phyloP scores from a whole-genome alignment of 2,888 invertebrate species.

The Pardosa pseudoannulata region DNA sequence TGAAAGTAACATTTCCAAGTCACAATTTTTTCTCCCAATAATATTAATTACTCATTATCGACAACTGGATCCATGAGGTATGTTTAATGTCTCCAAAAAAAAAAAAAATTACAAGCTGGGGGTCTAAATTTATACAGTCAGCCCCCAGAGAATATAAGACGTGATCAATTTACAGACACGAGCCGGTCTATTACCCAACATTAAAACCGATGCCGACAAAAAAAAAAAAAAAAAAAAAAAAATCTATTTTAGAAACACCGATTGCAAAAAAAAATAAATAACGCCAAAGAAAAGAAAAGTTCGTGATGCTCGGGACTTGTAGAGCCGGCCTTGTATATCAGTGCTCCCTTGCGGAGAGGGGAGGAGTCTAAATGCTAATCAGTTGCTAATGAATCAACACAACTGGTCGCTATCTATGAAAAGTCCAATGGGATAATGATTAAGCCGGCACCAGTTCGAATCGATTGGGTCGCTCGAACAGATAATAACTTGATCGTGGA shows the following conservation, averaged over 20 bases:
- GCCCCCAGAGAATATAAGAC: background rate
- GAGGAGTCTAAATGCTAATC: slow-evolving; percentile 6
- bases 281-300: background rate
- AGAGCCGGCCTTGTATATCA: slow-evolving; percentile 1
- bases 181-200: background rate
- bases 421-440: slow-evolving; percentile 1
- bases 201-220: background rate
- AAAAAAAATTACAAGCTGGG: background rate
- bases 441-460: background rate
- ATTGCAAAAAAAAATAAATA: background rate
- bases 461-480: slow-evolving; percentile 1
- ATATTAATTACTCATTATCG: background rate
- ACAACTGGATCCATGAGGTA: background rate
- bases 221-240: background rate
- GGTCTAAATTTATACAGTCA: background rate
- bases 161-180: background rate
- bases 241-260: background rate
- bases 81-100: background rate
- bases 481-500: slow-evolving; percentile 9
- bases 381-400: slow-evolving; percentile 6
- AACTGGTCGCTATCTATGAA: background rate
- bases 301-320: background rate
- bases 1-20: too few species aligned
- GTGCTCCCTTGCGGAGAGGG: background rate
- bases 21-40: too few species aligned